Evolutionary conservation across 2,888 invertebrate genomes (phyloP), one percentile per base, ranked within the genome.

Genomic region (Gortyna flavago): DNA sequence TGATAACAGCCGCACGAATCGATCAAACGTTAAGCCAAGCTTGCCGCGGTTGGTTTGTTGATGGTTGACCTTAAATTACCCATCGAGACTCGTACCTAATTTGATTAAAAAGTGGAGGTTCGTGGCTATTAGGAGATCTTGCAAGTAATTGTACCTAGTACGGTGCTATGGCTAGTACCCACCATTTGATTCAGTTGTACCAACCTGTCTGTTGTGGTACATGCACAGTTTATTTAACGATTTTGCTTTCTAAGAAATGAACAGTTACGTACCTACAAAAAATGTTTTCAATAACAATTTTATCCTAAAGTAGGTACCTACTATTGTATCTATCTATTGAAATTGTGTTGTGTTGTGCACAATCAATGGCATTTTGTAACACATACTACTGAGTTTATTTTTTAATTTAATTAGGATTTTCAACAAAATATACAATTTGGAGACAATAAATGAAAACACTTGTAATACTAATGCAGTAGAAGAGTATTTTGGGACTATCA

Each of bases 101-200:
- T 48, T 7, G 6, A 48, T 48, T 48, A 48, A 18, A 18, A 48
- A 48, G 48, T 48, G 59, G 29, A 6, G 59, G 6, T 29, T 29
- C 6, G 6, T 59, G 29, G 59, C 16, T 59, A 16, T 29, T 59
- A 64, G 76, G 64, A 72, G 57, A 72, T 64, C 57, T 61, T 72
- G 76, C 71, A 80, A 77, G 68, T 80, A 78, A 79, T 79, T 73
- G 64, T 69, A 59, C 16, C 44, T 9, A 38, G 64, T n/a, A n/a
- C n/a, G n/a, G n/a, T n/a, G n/a, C n/a, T n/a, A n/a, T n/a, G n/a
- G n/a, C 44, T 9, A 38, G 64, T 64, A 70, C 41, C 59, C 38
- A 41, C 54, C 25, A 57, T 76, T 82, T 73, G 65, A 67, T 64
- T 61, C 69, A 74, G 67, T 64, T 71, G 57, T 65, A 66, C 77